Base-by-base conservation (phyloP, 2,797 vertebrate species). In the Brachyalestes nurse region DNA sequence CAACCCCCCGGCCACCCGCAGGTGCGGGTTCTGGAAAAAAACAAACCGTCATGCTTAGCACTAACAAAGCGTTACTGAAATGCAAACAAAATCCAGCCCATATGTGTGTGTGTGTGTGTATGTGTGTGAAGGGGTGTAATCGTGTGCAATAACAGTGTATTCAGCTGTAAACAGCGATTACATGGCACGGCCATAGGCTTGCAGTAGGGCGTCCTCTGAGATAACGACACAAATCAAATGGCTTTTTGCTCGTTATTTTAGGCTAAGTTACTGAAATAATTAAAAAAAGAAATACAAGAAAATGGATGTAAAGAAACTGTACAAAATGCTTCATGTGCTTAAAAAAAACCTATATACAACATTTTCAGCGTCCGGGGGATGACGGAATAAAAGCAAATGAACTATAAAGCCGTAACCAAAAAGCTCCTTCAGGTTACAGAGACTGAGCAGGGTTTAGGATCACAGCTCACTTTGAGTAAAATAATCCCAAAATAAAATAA, bases 181-280 rank as follows among this genome's bases (percentile, higher is more conserved):
- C 19, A 25, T 78, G 51, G 23, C 7, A 66, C 60, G 72, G n/a
- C 49, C 60, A 60, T 60, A 83, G 73, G 77, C 72, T 83, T 83
- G 21, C 58, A 71, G 72, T 38, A 65, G 62, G 62, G 65, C 40
- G 53, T 83, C 65, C 73, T 80, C 67, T 28, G 77, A 79, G 77
- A 23, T 73, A 25, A 61, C 69, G 53, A 57, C 34, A 67, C 4
- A 65, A 73, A 9, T 80, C 62, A 62, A 55, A 83, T 83, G 82
- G 78, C 78, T 83, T 73, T 71, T 66, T 14, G 60, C 53, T 28
- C 38, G 61, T 9, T 69, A 70, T 60, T 78, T 45, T 67, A 64
- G 38, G 28, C 67, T 25, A 14, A 67, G 57, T 23, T 57, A 57
- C 23, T 6, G 17, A 16, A 17, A 57, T 25, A 58, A 47, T 13